Conservation (phyloP, 2,888 invertebrate species). For the Oasisia sp. region DNA sequence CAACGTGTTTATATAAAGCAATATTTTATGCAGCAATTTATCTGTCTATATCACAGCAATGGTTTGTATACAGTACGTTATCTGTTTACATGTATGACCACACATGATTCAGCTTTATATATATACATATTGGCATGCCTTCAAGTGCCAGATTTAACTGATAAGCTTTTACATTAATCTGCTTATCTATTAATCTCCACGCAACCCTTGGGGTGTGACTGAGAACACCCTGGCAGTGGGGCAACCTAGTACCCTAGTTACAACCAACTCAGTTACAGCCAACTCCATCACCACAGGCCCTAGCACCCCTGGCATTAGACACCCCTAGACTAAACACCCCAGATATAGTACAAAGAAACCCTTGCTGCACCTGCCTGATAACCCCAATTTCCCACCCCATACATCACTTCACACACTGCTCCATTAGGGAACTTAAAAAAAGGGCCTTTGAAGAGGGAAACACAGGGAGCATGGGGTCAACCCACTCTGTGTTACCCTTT, state of each 20-base stretch:
- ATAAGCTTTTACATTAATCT: neutral
- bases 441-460: neutral
- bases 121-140: no score
- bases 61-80: neutral
- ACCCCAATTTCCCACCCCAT: conserved; percentile 13
- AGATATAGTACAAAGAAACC: neutral
- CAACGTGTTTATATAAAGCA: neutral
- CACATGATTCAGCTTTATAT: no score
- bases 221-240: neutral
- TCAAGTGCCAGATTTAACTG: no score
- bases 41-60: neutral
- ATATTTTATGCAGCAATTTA: no score
- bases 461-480: neutral
- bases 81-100: no score
- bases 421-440: neutral
- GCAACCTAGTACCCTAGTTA: conserved; percentile 1
- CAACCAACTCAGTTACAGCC: neutral
- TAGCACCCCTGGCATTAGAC: neutral
- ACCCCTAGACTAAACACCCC: conserved; percentile 9
- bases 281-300: neutral
- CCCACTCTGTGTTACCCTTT: neutral
- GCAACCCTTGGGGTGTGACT: neutral
- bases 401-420: neutral
- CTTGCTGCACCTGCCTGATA: neutral
- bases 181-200: neutral